Evolutionary conservation across 1,140 invertebrate genomes (phyloP).

Genomic region (Akabosia matsudoensis): DNA sequence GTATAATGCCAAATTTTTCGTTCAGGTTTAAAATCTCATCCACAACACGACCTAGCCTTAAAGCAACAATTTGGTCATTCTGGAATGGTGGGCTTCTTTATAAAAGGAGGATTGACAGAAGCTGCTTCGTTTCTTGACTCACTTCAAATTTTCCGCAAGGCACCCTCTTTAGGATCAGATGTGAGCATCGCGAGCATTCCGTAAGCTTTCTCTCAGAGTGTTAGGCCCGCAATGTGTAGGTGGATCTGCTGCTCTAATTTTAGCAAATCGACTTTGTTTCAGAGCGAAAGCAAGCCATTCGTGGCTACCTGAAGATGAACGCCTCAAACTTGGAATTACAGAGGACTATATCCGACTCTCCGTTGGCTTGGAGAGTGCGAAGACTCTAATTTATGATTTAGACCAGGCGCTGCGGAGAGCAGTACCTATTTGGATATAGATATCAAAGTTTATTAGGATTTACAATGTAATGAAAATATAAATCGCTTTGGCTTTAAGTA

Average conservation of each 20-base stretch:
- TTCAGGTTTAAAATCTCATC: slow-evolving; percentile 60
- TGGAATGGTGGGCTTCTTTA: slow-evolving; percentile 62
- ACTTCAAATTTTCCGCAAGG: slow-evolving; percentile 38
- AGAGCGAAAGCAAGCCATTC: slow-evolving; percentile 44
- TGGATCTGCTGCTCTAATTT: background rate
- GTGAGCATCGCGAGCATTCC: slow-evolving; percentile 42
- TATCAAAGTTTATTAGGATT: background rate
- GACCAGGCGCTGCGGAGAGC: slow-evolving; percentile 62
- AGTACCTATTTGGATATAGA: slow-evolving; percentile 17
- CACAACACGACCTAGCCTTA: slow-evolving; percentile 61
- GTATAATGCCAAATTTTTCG: background rate
- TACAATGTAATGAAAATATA: background rate
- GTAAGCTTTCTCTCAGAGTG: slow-evolving; percentile 28
- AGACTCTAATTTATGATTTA: slow-evolving; percentile 83
- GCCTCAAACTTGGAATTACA: slow-evolving; percentile 69
- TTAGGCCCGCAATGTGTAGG: background rate
- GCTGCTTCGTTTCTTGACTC: slow-evolving; percentile 54
- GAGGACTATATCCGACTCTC: slow-evolving; percentile 86
- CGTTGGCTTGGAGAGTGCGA: slow-evolving; percentile 81
- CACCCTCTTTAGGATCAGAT: slow-evolving; percentile 41
- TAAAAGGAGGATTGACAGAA: slow-evolving; percentile 58
- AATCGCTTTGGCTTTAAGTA: background rate
- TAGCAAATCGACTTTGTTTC: background rate
- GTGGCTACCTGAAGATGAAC: slow-evolving; percentile 37
- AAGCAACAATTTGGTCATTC: slow-evolving; percentile 60